Evolutionary conservation across 1,140 invertebrate genomes (phyloP).

Genomic region (Drosophila tristis): DNA sequence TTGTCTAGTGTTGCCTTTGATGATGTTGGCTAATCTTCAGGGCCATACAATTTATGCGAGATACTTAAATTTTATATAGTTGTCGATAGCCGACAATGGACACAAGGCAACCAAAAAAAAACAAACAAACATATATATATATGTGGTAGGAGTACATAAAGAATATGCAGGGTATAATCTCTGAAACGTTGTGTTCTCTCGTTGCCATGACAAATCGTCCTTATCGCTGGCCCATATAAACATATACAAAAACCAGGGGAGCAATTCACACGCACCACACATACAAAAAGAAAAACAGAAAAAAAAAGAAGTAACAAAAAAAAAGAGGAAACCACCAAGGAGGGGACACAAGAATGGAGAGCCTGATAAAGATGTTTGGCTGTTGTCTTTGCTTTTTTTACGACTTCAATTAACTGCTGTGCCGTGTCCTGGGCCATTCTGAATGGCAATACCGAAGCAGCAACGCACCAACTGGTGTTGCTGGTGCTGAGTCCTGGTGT

Average conservation of each 20-base stretch:
- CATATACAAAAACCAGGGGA: slow-evolving; percentile 61
- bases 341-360: too few species aligned
- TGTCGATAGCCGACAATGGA: slow-evolving; percentile 56
- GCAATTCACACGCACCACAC: slow-evolving; percentile 72
- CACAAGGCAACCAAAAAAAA: slow-evolving; percentile 10
- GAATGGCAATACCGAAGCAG: neutral
- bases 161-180: slow-evolving; percentile 66
- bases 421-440: slow-evolving; percentile 56
- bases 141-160: slow-evolving; percentile 34
- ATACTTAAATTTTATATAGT: slow-evolving; percentile 72
- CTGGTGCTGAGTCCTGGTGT: too few species aligned
- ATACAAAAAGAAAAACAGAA: slow-evolving; percentile 26
- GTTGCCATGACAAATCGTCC: slow-evolving; percentile 72
- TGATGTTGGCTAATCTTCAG: slow-evolving; percentile 20
- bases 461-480: too few species aligned
- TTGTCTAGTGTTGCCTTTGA: slow-evolving; percentile 17
- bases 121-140: slow-evolving; percentile 19
- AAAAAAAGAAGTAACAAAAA: neutral
- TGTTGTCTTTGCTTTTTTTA: slow-evolving; percentile 74
- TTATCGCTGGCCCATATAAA: slow-evolving; percentile 59
- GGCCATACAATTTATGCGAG: slow-evolving; percentile 40
- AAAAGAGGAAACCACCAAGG: neutral
- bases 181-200: slow-evolving; percentile 40
- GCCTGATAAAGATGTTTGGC: slow-evolving; percentile 71
- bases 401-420: slow-evolving; percentile 77